Conservation (phyloP, 2,113 vertebrate species). For the Xyliphius kryptos region DNA sequence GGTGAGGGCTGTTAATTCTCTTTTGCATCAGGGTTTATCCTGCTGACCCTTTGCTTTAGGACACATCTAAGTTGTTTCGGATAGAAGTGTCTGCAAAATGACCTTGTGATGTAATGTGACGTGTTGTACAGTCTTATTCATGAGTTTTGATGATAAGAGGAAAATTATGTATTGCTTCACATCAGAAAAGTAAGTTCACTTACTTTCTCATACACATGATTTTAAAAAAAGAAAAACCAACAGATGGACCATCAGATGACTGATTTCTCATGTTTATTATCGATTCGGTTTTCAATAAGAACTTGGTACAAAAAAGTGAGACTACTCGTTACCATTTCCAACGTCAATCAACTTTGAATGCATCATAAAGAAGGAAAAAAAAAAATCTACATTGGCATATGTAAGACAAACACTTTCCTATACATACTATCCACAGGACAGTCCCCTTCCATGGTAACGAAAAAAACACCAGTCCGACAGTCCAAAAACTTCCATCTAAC, state of each 20-base stretch:
- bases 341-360: conserved; percentile 76
- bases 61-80: no score
- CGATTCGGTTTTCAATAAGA: conserved; percentile 62
- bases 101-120: no score
- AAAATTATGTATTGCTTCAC: no score
- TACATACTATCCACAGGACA: conserved; percentile 83
- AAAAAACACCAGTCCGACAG: conserved; percentile 69
- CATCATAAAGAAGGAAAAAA: conserved; percentile 77
- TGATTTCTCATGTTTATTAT: conserved; percentile 61
- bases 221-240: neutral
- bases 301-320: conserved; percentile 69
- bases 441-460: conserved; percentile 60
- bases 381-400: conserved; percentile 92
- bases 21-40: no score
- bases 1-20: no score
- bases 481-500: conserved; percentile 69
- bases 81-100: no score
- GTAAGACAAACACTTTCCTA: conserved; percentile 94
- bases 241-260: neutral
- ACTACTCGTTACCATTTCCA: conserved; percentile 62
- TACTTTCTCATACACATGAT: no score
- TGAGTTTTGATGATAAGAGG: no score
- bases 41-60: no score
- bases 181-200: no score
- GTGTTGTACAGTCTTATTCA: no score